Conservation (phyloP, 2,113 vertebrate species). For the Nothocercus julius region DNA sequence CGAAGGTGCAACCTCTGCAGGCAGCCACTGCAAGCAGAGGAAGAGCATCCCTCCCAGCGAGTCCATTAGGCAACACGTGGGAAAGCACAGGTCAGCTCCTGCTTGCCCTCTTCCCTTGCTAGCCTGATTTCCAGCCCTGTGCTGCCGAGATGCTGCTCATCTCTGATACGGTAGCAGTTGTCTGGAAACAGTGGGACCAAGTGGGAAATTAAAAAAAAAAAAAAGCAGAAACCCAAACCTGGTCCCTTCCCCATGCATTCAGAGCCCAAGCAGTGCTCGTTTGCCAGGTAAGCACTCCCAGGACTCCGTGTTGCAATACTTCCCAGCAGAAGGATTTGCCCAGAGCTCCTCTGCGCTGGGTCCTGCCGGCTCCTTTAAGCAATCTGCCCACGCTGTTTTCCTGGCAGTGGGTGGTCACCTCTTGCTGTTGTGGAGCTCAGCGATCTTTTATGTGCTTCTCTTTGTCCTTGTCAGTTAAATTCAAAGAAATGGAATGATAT, state of each 20-base stretch:
- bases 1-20: background rate
- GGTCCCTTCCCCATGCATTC: background rate
- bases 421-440: accelerated
- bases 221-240: background rate
- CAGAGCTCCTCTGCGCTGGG: background rate
- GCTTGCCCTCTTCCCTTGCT: accelerated
- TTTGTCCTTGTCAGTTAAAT: background rate
- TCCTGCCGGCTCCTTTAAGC: background rate
- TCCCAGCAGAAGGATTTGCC: background rate
- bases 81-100: background rate
- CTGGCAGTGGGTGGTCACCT: accelerated
- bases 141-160: background rate
- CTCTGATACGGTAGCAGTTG: background rate
- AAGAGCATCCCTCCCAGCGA: background rate
- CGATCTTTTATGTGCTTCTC: background rate
- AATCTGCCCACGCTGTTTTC: background rate
- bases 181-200: background rate
- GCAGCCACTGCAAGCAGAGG: accelerated
- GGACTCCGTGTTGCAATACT: background rate
- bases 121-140: background rate
- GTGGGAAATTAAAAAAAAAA: background rate
- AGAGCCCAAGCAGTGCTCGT: background rate
- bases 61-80: background rate
- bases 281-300: background rate
- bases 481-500: background rate